Base-by-base conservation (phyloP, 2,797 vertebrate species). In the Pipistrellus nathusii region DNA sequence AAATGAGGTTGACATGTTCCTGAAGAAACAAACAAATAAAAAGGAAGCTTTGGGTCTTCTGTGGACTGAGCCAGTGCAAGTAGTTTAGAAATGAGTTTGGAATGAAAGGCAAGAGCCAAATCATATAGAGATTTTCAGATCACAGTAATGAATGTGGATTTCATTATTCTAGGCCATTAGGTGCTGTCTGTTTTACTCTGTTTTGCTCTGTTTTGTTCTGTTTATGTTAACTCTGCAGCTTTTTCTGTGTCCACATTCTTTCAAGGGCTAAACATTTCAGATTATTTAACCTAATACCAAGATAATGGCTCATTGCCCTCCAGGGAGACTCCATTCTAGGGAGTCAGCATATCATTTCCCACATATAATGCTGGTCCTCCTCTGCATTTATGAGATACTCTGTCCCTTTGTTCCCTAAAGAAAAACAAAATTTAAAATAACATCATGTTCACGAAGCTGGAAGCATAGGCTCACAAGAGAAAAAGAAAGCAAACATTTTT, bases 401-500 rank as follows among this genome's bases (percentile, higher is more conserved):
- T 68, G 27, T 3, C 23, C 2, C 13, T 38, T 9, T 9, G 9
- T 64, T 93, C 83, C 62, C 30, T 55, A 14, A 87, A 44, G 86
- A 38, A 84, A 84, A 89, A 82, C 15, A 51, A 21, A 69, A 66
- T 69, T 87, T 84, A n/a, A 69, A 48, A 6, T 21, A 55, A 30
- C 21, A 23, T 1, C 17, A 35, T 17, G 44, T 23, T 75, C 30
- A 30, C 72, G 23, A 35, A 53, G 12, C 51, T 69, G 44, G 35
- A 73, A 51, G 15, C 5, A 6, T 35, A 17, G 8, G 11, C 32
- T 77, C 69, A 1, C 8, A 3, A 12, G 68, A 77, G 80, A 75
- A 82, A 23, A 77, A 46, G 57, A n/a, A 55, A 72, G 80, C 18
- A 75, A 92, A 48, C 46, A 12, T 72, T 68, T 78, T 78, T 48